These are phyloP conservation scores for Zaprionus vittiger DNA, from an alignment of 1,140 invertebrate species.

Conservation along the genomic window DNA sequence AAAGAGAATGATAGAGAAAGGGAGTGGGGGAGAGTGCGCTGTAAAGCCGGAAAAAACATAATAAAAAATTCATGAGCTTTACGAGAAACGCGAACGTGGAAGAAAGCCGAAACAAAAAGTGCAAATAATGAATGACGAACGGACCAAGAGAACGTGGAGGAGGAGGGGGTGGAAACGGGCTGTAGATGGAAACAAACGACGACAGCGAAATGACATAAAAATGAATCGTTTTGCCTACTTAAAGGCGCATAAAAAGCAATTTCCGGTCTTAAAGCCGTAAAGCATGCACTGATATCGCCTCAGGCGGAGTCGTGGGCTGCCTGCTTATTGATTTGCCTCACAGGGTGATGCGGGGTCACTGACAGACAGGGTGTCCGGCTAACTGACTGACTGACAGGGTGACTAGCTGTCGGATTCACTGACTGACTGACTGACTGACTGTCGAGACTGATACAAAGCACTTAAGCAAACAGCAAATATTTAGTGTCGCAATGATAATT, in stretches of 20 bases:
- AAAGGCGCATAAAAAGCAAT: conserved; percentile 81
- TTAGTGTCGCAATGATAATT: conserved; percentile 80
- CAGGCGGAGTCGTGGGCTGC: conserved; percentile 23
- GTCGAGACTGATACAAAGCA: conserved; percentile 46
- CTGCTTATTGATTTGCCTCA: conserved; percentile 65
- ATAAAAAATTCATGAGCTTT: conserved; percentile 80
- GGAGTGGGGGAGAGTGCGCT: conserved; percentile 5
- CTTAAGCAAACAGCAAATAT: conserved; percentile 78
- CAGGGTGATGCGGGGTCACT: conserved; percentile 3
- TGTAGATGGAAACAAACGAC: conserved; percentile 23
- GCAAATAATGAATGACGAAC: conserved; percentile 80
- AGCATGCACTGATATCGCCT: conserved; percentile 60
- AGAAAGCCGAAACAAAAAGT: conserved; percentile 65
- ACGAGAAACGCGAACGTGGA: conserved; percentile 52
- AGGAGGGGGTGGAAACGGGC: not conserved
- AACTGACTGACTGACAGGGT: conserved; percentile 8
- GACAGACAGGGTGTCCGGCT: conserved; percentile 11
- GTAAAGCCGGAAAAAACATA: conserved; percentile 74
- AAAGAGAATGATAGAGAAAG: conserved; percentile 18
- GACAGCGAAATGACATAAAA: conserved; percentile 78
- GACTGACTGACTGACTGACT: conserved; percentile 5
- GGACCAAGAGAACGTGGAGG: conserved; percentile 10
- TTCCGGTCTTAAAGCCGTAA: conserved; percentile 69
- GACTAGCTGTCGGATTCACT: conserved; percentile 6
- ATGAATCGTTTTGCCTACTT: conserved; percentile 81